Evolutionary conservation across 35 echinoderm and acorn worm genomes (phyloP).

Genomic region (Eucidaris tribuloides): DNA sequence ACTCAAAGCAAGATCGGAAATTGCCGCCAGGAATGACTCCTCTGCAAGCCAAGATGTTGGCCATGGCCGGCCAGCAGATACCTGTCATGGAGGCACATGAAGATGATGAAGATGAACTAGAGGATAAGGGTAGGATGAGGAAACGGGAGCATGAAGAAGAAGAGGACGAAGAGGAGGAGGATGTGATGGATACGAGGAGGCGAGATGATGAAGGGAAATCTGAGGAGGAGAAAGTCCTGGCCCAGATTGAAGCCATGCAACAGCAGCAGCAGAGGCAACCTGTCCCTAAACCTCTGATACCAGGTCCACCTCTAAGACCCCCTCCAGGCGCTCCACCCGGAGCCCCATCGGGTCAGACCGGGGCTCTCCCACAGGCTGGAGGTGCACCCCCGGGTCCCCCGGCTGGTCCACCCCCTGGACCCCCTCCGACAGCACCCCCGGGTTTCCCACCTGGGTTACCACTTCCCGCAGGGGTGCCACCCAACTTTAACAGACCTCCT

Average conservation of each 20-base stretch:
- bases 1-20: conserved; percentile 17
- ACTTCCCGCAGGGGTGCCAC: conserved; percentile 41
- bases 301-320: conserved; percentile 32
- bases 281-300: neutral
- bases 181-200: neutral
- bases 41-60: conserved; percentile 90
- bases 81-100: conserved; percentile 36
- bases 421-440: conserved; percentile 62
- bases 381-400: neutral
- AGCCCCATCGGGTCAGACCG: neutral
- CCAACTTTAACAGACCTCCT: conserved; percentile 72
- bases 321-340: conserved; percentile 14
- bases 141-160: conserved; percentile 43
- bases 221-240: conserved; percentile 6
- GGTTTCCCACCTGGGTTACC: conserved; percentile 70
- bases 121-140: too few species aligned
- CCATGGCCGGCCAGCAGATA: conserved; percentile 79
- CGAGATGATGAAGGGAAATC: neutral
- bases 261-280: neutral
- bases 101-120: conserved; percentile 55
- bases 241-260: neutral
- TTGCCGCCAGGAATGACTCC: conserved; percentile 93
- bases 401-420: conserved; percentile 57
- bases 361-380: neutral
- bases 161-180: conserved; percentile 35